Percentiles rank a stretch among this genome's conserved stretches.
These are phyloP conservation scores for Tragopan temminckii DNA, from an alignment of 2,797 vertebrate species.

Conservation along the genomic window DNA sequence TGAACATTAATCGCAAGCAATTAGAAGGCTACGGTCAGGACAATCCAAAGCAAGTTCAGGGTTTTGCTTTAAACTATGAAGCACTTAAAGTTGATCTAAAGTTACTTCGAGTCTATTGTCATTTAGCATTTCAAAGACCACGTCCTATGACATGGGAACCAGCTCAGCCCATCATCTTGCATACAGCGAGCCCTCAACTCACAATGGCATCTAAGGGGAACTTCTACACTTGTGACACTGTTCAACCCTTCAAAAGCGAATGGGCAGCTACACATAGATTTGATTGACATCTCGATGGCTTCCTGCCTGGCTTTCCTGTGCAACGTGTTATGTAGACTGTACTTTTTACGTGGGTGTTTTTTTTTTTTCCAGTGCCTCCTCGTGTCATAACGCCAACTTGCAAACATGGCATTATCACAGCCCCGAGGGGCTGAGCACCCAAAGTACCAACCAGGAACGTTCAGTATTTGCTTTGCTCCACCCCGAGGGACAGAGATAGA, in stretches of 20 bases:
- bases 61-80: background rate
- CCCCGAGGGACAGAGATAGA: background rate
- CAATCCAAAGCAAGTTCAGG: background rate
- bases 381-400: rapidly evolving
- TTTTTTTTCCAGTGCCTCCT: background rate
- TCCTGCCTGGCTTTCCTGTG: constrained; percentile 37
- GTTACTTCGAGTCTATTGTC: background rate
- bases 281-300: constrained; percentile 4
- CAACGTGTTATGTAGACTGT: background rate
- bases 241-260: background rate
- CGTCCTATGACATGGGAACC: background rate
- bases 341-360: background rate
- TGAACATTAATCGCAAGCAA: background rate
- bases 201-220: background rate
- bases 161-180: background rate
- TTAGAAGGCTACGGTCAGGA: background rate
- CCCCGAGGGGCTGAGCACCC: background rate
- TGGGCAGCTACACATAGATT: background rate
- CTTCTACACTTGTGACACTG: background rate
- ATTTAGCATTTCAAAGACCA: background rate
- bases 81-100: background rate
- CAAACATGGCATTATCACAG: rapidly evolving
- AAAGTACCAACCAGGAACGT: background rate
- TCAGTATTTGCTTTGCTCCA: background rate
- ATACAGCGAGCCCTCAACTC: background rate